These are phyloP conservation scores for Rutpela maculata DNA, from an alignment of 2,888 invertebrate species.

Conservation along the genomic window DNA sequence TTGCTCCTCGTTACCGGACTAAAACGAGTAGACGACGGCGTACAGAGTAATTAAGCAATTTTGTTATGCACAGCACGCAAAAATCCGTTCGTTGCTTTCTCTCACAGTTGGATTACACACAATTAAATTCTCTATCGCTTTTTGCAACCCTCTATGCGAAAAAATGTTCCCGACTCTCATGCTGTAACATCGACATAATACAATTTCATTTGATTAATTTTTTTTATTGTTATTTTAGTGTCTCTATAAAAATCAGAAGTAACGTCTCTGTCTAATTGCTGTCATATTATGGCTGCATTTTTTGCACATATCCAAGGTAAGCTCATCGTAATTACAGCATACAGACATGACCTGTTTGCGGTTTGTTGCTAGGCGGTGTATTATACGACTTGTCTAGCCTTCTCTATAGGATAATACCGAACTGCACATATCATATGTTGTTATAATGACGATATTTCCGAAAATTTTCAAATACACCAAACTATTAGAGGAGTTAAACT, in stretches of 20 bases:
- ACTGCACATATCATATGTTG: conserved; percentile 20
- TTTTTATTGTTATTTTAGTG: background rate
- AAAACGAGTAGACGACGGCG: background rate
- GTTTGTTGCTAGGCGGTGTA: conserved; percentile 44
- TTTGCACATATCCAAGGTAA: conserved; percentile 41
- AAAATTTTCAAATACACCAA: no score
- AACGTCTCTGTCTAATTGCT: conserved; percentile 22
- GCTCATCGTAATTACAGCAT: conserved; percentile 46
- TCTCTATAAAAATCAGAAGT: background rate
- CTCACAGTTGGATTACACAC: background rate
- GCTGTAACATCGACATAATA: background rate
- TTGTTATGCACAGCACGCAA: conserved; percentile 3
- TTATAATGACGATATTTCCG: background rate
- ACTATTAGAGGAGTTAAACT: no score
- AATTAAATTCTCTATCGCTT: background rate
- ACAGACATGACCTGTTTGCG: conserved; percentile 46
- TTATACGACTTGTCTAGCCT: conserved; percentile 36
- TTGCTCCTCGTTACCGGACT: no score
- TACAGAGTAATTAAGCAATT: background rate
- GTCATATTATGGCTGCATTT: conserved; percentile 34
- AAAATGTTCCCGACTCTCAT: background rate
- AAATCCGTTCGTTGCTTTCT: background rate
- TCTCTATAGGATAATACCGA: conserved; percentile 13
- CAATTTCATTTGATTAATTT: background rate
- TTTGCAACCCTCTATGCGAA: background rate